Base-by-base conservation (phyloP, 2,113 vertebrate species). In the Spea multiplicata region DNA sequence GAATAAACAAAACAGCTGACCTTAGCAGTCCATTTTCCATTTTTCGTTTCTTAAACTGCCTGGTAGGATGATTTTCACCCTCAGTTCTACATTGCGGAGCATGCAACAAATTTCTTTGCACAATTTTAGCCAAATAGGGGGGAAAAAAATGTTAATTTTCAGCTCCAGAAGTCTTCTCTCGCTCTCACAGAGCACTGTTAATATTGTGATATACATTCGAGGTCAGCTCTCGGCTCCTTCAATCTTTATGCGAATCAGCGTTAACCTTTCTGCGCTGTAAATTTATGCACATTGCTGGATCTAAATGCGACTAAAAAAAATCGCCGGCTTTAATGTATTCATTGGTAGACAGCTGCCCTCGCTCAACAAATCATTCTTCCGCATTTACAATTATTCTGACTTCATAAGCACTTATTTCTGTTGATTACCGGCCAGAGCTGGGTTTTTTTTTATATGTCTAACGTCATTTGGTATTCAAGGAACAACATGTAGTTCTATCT, bases 241-340 rank as follows among this genome's bases (percentile, higher is more conserved):
- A 52, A 52, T 71, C 76, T 50, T 13, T 14, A 44, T 55, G 71
- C 53, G 76, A 78, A 72, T 78, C 76, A 72, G 69, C 5, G 12
- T 67, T 79, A 79, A 79, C 77, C 77, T 79, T 73, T 79, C 16
- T 73, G 61, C 30, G 48, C 71, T 79, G 77, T 48, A 66, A 79
- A 79, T 79, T 73, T 79, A 79, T 79, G 77, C 77, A 67, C 61
- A 73, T 73, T 67, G 70, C 70, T 44, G 7, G n/a, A 66, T 13
- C 70, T 47, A 48, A 66, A 73, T 71, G 30, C 3, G 59, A 59
- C 46, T 44, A 62, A 44, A 77, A 76, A 61, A 57, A 50, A 52
- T 52, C 5, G 14, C 12, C 3, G 44, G 30, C 67, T 8, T 48
- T 46, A 70, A 71, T 57, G 49, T 65, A 79, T 66, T 66, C 69